A percentile compares a stretch with the other conserved stretches of the same genome.
phyloP scores from a whole-genome alignment of 2,888 invertebrate genomes.

The Rotaria macrura region DNA sequence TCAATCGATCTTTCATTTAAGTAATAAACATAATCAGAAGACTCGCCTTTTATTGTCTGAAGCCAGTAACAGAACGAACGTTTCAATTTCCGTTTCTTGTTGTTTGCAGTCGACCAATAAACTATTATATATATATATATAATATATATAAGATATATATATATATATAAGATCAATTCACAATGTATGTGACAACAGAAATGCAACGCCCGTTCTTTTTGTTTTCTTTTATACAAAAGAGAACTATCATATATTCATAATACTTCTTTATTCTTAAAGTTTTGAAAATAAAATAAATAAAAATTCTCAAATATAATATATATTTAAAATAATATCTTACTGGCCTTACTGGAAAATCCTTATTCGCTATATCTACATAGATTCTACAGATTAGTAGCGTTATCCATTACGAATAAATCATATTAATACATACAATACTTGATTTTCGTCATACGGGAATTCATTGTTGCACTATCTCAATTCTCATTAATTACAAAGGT shows the following conservation, averaged over 20 bases:
- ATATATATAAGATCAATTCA: not conserved
- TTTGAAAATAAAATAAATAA: too few species aligned
- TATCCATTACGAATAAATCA: not conserved
- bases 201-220: not conserved
- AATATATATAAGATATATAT: not conserved
- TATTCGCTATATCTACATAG: not conserved
- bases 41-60: not conserved
- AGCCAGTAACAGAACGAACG: not conserved
- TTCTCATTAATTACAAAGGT: not conserved
- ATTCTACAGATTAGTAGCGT: not conserved
- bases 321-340: too few species aligned
- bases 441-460: not conserved
- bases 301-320: too few species aligned
- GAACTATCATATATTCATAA: not conserved
- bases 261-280: not conserved
- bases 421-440: not conserved
- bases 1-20: not conserved
- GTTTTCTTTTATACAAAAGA: not conserved
- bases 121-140: not conserved
- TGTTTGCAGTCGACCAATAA: not conserved
- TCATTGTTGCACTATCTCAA: not conserved
- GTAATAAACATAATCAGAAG: not conserved
- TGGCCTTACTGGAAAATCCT: too few species aligned
- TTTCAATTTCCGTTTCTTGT: slow-evolving; percentile 18
- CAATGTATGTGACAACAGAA: not conserved